Conservation (phyloP, 2,113 vertebrate species). For the Chinchilla lanigera region DNA sequence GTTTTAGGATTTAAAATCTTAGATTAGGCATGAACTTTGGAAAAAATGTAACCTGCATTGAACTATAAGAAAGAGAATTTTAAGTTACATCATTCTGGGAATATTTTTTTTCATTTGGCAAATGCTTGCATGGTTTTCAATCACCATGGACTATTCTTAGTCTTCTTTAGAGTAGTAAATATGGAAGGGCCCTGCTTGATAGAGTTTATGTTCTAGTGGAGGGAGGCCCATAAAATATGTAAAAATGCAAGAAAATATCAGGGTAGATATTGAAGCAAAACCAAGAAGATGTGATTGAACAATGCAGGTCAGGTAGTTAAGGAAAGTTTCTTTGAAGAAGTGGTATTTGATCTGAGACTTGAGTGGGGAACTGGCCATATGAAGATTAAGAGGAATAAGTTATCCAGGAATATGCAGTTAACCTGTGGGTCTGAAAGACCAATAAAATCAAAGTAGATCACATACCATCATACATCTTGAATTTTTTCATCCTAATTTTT, state of each 20-base stretch:
- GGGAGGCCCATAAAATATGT: background rate
- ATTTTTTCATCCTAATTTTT: conserved; percentile 6
- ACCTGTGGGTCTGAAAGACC: background rate
- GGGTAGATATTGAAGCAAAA: conserved; percentile 3
- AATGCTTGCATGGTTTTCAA: conserved; percentile 26
- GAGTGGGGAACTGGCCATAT: background rate
- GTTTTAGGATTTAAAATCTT: conserved; percentile 54
- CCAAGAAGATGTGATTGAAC: background rate
- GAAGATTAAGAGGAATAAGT: background rate
- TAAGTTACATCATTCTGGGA: conserved; percentile 6
- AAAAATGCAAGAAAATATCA: conserved; percentile 10
- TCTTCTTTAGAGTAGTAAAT: background rate
- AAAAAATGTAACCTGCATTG: background rate
- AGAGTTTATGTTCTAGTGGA: conserved; percentile 9
- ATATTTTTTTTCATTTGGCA: background rate
- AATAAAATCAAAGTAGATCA: background rate
- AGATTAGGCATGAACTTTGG: conserved; percentile 24
- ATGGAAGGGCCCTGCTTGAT: background rate
- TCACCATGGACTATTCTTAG: background rate
- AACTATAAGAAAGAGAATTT: background rate
- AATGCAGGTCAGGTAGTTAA: background rate
- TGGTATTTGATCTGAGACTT: conserved; percentile 14
- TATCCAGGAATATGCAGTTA: background rate
- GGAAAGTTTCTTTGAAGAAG: conserved; percentile 6
- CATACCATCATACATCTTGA: background rate